phyloP scores from a whole-genome alignment of 2,797 vertebrate genomes.

The Sebastes cheni region DNA sequence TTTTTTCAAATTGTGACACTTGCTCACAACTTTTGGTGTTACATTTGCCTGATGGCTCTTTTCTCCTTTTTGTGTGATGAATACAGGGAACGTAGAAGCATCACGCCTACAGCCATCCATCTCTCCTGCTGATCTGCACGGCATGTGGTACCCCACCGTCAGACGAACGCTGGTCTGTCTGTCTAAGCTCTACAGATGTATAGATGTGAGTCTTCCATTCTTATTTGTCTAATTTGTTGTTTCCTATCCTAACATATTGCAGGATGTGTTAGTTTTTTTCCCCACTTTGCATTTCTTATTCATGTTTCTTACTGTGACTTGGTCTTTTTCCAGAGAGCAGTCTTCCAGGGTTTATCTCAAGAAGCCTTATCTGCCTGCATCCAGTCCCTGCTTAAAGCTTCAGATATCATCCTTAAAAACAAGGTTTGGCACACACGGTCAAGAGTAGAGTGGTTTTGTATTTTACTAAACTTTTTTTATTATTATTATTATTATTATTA shows the following conservation, averaged over 20 bases:
- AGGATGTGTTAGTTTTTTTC: background rate
- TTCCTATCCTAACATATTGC: background rate
- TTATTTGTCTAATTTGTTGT: background rate
- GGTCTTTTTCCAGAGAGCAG: slow-evolving; percentile 87
- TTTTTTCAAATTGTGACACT: slow-evolving; percentile 30
- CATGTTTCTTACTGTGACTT: slow-evolving; percentile 46
- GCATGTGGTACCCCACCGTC: slow-evolving; percentile 99
- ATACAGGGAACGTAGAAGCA: slow-evolving; percentile 81
- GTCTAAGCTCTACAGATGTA: slow-evolving; percentile 98
- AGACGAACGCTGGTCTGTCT: slow-evolving; percentile 96
- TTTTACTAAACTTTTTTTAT: slow-evolving; percentile 18
- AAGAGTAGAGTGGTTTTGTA: slow-evolving; percentile 16
- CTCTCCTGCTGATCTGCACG: slow-evolving; percentile 97
- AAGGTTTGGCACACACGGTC: slow-evolving; percentile 88
- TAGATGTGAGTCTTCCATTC: slow-evolving; percentile 87
- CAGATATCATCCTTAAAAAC: slow-evolving; percentile 94
- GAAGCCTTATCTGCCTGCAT: slow-evolving; percentile 97
- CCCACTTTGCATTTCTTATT: slow-evolving; percentile 22
- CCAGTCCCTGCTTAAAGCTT: slow-evolving; percentile 93
- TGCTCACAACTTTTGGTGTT: background rate
- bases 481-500: slow-evolving; percentile 21
- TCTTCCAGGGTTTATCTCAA: slow-evolving; percentile 98
- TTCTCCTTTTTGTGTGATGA: slow-evolving; percentile 2
- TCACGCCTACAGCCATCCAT: slow-evolving; percentile 85
- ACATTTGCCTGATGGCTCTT: slow-evolving; percentile 27